Base-by-base conservation (phyloP, 1,140 invertebrate species). In the Pogonognathellus flavescens region DNA sequence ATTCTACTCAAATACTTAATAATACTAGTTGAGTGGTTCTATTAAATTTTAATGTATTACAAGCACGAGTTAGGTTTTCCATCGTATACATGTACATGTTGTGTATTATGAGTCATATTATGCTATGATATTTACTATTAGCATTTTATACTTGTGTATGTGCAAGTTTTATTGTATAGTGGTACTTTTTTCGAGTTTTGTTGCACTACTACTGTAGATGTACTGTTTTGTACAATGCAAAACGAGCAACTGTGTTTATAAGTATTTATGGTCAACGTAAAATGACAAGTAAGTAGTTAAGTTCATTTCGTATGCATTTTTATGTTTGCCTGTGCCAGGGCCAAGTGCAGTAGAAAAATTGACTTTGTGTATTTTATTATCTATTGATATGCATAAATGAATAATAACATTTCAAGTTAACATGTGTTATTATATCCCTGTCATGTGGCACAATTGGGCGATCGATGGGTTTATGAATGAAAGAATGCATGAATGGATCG, bases 21-120 rank as follows among this genome's bases (percentile, higher is more conserved):
- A 76, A 31, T 76, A n/a, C n/a, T n/a, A 76, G 25, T 76, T 76
- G 70, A 76, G 31, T 76, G n/a, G 70, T n/a, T 76, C 70, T 49
- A 76, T 76, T 76, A 76, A 76, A 76, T 14, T 76, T 76, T 76
- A 76, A 76, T 76, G 62, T 66, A 66, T 25, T 25, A 20, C 9
- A 22, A 66, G 22, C 20, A 22, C 14, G 0, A 60, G 59, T 10
- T 60, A 20, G 18, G 59, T 60, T 60, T 10, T 66, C 20, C 53
- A 55, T 55, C 31, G 2, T 4, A n/a, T n/a, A 18, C 59, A 62
- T 62, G 18, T 20, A 62, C 59, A 18, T n/a, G 10, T 14, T 55
- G 2, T 55, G 53, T 55, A 55, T 11, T 11, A 55, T 14, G 20
- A 41, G 31, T 41, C 31, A 41, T 41, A 41, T 41, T 6, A 41